Evolutionary conservation across 2,797 vertebrate species (phyloP).

Genomic region (Falco biarmicus): DNA sequence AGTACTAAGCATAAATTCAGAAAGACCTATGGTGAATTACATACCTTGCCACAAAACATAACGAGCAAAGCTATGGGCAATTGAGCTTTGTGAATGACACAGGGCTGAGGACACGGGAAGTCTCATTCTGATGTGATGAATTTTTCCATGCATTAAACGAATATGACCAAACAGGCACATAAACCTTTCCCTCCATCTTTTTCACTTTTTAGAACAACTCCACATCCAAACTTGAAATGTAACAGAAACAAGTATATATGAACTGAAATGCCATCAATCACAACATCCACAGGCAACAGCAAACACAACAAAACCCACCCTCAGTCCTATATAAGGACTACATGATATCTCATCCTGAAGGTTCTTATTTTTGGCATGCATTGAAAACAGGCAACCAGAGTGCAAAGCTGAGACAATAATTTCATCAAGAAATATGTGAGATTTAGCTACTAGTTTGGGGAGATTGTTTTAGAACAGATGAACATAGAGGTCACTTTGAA

Average conservation of each 20-base stretch:
- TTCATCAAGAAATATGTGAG: background rate
- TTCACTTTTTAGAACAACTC: background rate
- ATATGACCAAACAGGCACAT: background rate
- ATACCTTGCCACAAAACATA: background rate
- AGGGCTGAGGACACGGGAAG: background rate
- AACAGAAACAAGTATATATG: background rate
- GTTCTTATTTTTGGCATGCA: background rate
- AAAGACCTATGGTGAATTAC: background rate
- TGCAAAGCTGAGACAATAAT: background rate
- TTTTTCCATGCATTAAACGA: background rate
- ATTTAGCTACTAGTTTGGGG: background rate
- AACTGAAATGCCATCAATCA: background rate
- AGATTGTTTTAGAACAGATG: background rate
- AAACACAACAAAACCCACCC: background rate
- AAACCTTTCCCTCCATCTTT: background rate
- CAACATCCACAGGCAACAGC: background rate
- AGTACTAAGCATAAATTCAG: background rate
- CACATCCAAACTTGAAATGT: background rate
- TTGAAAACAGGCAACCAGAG: background rate
- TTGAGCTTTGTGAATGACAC: background rate
- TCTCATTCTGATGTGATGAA: background rate
- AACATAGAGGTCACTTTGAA: background rate
- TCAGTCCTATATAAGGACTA: background rate
- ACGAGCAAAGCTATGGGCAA: background rate
- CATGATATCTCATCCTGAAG: background rate